Conservation (phyloP, 1,140 invertebrate genomes). For the Procambarus clarkii region DNA sequence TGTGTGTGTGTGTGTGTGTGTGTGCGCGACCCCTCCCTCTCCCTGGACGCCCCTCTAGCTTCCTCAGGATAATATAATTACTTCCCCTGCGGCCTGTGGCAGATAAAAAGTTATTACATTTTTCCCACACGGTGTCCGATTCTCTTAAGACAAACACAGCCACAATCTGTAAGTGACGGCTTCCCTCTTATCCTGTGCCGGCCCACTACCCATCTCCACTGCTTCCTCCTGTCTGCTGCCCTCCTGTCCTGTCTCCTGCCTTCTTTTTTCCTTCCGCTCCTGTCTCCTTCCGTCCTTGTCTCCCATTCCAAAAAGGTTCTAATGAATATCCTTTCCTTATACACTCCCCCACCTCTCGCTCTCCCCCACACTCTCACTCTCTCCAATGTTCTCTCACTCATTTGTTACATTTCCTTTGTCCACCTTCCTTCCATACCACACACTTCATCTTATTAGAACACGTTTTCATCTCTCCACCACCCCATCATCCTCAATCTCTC, state of each 20-base stretch:
- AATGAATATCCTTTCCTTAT: not conserved
- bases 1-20: too few species aligned
- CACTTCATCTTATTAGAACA: not conserved
- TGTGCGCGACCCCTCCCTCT: not conserved
- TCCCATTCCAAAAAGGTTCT: not conserved
- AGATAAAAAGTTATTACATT: conserved; percentile 11
- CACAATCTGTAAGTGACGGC: not conserved
- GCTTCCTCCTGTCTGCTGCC: not conserved
- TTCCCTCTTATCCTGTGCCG: not conserved
- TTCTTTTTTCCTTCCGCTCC: not conserved
- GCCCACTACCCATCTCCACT: not conserved
- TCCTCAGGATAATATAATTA: not conserved
- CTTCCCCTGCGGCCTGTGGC: not conserved
- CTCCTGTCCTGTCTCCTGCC: not conserved
- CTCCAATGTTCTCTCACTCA: not conserved
- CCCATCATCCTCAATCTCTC: not conserved
- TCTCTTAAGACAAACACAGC: not conserved
- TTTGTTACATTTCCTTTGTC: not conserved
- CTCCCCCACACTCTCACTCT: not conserved
- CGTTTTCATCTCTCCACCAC: not conserved
- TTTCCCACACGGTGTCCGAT: not conserved
- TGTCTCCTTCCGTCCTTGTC: not conserved
- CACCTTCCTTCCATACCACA: not conserved
- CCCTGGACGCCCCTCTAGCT: not conserved
- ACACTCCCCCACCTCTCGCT: not conserved